Percentiles rank a stretch among this genome's conserved stretches.
These are phyloP conservation scores for Aphelenchoides besseyi DNA, from an alignment of 1,140 invertebrate genomes.

Conservation along the genomic window DNA sequence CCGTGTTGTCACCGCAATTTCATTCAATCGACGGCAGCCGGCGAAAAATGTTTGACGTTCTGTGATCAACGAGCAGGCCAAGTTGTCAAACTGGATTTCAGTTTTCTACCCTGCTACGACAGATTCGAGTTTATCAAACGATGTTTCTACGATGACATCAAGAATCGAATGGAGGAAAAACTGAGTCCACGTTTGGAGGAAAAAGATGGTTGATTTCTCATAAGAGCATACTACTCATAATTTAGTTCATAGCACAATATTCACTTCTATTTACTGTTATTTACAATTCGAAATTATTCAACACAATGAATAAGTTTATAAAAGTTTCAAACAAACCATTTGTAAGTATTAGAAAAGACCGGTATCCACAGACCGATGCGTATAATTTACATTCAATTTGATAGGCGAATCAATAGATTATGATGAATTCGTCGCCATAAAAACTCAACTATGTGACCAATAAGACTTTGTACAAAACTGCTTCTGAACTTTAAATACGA, in stretches of 20 bases:
- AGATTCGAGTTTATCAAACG: slow-evolving; percentile 26
- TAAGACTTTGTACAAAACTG: not conserved
- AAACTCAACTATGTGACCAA: too few relatives aligned
- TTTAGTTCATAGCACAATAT: too few relatives aligned
- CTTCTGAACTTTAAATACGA: not conserved
- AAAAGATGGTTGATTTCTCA: too few relatives aligned
- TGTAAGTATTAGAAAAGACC: not conserved
- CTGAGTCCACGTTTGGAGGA: slow-evolving; percentile 31
- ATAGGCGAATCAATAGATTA: slow-evolving; percentile 6
- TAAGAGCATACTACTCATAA: too few relatives aligned
- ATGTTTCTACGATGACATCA: slow-evolving; percentile 51
- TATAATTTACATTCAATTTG: too few relatives aligned
- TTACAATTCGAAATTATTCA: too few relatives aligned
- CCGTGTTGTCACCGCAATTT: slow-evolving; percentile 38
- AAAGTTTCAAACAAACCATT: too few relatives aligned
- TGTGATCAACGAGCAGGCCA: slow-evolving; percentile 37
- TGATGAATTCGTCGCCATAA: too few relatives aligned
- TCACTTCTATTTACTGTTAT: too few relatives aligned
- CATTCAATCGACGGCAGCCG: slow-evolving; percentile 42
- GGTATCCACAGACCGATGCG: too few relatives aligned
- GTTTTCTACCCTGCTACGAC: slow-evolving; percentile 49
- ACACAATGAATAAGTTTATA: too few relatives aligned
- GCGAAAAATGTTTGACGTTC: slow-evolving; percentile 46
- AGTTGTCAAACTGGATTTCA: slow-evolving; percentile 45
- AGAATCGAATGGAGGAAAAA: slow-evolving; percentile 41